phyloP scores from a whole-genome alignment of 2,113 vertebrate species.

The Excalfactoria chinensis region DNA sequence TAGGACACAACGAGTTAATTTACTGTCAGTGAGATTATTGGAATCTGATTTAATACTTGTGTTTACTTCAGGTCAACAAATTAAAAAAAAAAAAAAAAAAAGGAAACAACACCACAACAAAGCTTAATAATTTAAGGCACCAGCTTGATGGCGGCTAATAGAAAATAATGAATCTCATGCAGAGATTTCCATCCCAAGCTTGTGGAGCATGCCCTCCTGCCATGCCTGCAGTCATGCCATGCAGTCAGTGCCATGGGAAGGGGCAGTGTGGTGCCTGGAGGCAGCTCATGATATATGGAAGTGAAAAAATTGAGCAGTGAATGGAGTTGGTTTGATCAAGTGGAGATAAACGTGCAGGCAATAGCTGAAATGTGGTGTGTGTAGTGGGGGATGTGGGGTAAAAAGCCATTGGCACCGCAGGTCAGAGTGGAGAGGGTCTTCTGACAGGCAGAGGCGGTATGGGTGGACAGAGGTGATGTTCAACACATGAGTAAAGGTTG shows the following conservation, averaged over 20 bases:
- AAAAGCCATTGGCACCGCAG: not conserved
- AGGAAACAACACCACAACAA: not conserved
- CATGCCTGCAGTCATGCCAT: not conserved
- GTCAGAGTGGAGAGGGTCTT: not conserved
- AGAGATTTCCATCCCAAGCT: not conserved
- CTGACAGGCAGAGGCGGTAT: fast-evolving
- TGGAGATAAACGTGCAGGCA: fast-evolving
- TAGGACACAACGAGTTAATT: not conserved
- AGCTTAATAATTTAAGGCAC: slow-evolving; percentile 47
- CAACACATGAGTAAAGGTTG: too few species aligned
- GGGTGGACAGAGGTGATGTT: too few species aligned
- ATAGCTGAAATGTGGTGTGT: not conserved
- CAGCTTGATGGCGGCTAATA: not conserved
- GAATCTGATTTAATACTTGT: slow-evolving; percentile 59
- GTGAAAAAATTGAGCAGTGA: not conserved
- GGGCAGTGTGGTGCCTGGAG: not conserved
- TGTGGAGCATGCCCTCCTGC: not conserved
- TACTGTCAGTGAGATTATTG: not conserved
- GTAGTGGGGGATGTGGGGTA: fast-evolving
- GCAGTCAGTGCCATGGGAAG: not conserved
- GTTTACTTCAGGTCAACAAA: slow-evolving; percentile 33
- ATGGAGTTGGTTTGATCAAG: fast-evolving
- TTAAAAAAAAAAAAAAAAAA: slow-evolving; percentile 45
- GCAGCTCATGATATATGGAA: not conserved
- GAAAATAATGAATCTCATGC: not conserved